Conservation (phyloP, 2,888 invertebrate genomes). For the Spodoptera picta region DNA sequence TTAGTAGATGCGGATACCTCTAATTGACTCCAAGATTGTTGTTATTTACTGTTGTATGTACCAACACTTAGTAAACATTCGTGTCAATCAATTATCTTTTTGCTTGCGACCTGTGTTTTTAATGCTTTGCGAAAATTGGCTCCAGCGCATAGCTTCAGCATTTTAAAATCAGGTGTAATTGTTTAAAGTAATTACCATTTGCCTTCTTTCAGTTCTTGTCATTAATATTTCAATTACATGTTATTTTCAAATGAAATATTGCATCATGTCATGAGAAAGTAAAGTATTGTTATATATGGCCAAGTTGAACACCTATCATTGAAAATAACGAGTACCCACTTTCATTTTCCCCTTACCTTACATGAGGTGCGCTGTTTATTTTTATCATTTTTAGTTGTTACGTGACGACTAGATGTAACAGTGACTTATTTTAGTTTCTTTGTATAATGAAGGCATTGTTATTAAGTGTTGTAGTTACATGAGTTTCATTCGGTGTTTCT, state of each 20-base stretch:
- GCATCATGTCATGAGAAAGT: constrained; percentile 35
- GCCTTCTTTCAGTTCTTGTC: not conserved
- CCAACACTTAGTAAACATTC: no score
- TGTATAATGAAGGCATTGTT: constrained; percentile 16
- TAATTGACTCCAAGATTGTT: constrained; percentile 27
- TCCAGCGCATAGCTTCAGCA: constrained; percentile 7
- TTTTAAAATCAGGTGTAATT: not conserved
- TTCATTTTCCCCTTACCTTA: constrained; percentile 51
- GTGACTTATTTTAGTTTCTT: constrained; percentile 24
- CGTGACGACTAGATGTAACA: constrained; percentile 38
- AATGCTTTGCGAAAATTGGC: constrained; percentile 43
- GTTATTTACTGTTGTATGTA: constrained; percentile 10
- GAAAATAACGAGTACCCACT: constrained; percentile 45
- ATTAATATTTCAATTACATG: constrained; percentile 3
- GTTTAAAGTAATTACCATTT: no score
- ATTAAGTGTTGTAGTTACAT: constrained; percentile 4
- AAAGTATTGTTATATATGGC: constrained; percentile 27
- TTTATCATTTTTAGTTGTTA: constrained; percentile 32
- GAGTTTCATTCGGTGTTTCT: not conserved
- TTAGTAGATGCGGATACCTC: constrained; percentile 31
- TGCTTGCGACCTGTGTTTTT: constrained; percentile 39
- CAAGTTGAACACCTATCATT: constrained; percentile 18
- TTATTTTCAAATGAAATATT: constrained; percentile 10
- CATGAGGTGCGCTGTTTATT: constrained; percentile 41
- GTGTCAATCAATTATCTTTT: not conserved